These are phyloP conservation scores for Phaethon lepturus DNA, from an alignment of 2,113 vertebrate genomes.

Conservation along the genomic window DNA sequence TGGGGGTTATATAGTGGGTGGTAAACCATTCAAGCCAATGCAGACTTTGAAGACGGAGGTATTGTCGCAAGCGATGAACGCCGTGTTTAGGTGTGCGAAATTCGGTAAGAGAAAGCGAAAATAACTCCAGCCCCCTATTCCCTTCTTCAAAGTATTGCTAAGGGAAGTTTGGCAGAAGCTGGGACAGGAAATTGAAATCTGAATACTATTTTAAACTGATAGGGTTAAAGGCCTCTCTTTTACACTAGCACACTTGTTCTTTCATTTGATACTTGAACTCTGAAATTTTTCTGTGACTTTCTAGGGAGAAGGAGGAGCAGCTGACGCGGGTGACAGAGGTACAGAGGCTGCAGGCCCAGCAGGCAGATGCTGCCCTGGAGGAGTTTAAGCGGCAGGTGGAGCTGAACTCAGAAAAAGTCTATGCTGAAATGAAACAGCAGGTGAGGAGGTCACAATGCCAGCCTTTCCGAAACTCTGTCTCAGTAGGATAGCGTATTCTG, in stretches of 20 bases:
- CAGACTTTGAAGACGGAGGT: not conserved
- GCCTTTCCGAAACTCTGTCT: conserved; percentile 65
- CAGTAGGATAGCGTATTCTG: conserved; percentile 63
- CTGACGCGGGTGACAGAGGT: conserved; percentile 83
- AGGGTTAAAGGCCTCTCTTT: conserved; percentile 67
- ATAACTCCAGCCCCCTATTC: not conserved
- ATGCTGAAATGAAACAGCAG: conserved; percentile 92
- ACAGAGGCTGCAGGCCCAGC: conserved; percentile 88
- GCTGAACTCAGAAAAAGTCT: conserved; percentile 91
- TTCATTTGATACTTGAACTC: conserved; percentile 69
- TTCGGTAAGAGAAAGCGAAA: not conserved
- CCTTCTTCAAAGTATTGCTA: conserved; percentile 45
- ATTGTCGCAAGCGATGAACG: not conserved
- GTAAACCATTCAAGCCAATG: not conserved
- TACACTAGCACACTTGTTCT: conserved; percentile 48
- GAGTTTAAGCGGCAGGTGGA: conserved; percentile 95
- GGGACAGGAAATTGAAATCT: conserved; percentile 62
- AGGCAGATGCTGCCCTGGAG: conserved; percentile 90
- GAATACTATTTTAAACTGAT: conserved; percentile 67
- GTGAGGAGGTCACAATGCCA: conserved; percentile 76
- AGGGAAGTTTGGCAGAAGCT: conserved; percentile 60
- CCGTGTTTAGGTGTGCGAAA: not conserved
- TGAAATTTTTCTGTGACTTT: conserved; percentile 72
- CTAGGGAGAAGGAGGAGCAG: conserved; percentile 91
- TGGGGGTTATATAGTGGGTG: not conserved